These are phyloP conservation scores for Thrips palmi DNA, from an alignment of 1,140 invertebrate species.

Conservation along the genomic window DNA sequence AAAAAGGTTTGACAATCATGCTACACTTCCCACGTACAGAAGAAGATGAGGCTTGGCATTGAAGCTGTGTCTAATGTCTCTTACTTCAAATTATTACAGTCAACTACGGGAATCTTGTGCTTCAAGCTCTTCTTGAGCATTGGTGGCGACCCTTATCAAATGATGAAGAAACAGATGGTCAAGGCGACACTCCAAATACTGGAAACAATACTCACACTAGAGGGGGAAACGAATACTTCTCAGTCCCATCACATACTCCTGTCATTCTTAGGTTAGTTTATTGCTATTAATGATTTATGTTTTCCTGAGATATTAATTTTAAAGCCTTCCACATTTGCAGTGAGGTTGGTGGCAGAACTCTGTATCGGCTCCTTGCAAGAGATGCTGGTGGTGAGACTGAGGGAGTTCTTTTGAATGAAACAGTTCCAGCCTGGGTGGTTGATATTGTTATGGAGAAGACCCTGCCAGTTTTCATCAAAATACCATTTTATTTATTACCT, in stretches of 20 bases:
- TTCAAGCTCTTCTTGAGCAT: conserved; percentile 88
- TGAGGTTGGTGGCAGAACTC: conserved; percentile 84
- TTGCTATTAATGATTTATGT: conserved; percentile 11
- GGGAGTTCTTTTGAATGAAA: conserved; percentile 78
- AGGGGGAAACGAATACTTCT: conserved; percentile 67
- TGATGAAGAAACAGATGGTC: conserved; percentile 40
- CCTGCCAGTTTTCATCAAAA: conserved; percentile 90
- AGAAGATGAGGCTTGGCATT: too few species aligned
- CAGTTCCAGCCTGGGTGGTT: conserved; percentile 88
- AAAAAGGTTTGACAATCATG: conserved; percentile 41
- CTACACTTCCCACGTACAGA: neutral
- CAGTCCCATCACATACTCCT: conserved; percentile 86
- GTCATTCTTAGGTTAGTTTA: conserved; percentile 74
- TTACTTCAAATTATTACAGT: conserved; percentile 52
- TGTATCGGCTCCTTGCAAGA: conserved; percentile 75
- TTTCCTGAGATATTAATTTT: neutral
- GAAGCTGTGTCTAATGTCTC: too few species aligned
- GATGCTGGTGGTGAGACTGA: conserved; percentile 95
- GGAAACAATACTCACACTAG: conserved; percentile 24
- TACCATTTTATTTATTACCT: conserved; percentile 90
- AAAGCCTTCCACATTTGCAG: conserved; percentile 28
- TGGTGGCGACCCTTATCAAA: conserved; percentile 60
- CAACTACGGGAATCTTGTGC: conserved; percentile 85
- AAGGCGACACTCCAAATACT: conserved; percentile 22
- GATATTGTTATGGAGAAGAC: conserved; percentile 90